Evolutionary conservation across 2,797 vertebrate genomes (phyloP).

Genomic region (Mycteria americana): DNA sequence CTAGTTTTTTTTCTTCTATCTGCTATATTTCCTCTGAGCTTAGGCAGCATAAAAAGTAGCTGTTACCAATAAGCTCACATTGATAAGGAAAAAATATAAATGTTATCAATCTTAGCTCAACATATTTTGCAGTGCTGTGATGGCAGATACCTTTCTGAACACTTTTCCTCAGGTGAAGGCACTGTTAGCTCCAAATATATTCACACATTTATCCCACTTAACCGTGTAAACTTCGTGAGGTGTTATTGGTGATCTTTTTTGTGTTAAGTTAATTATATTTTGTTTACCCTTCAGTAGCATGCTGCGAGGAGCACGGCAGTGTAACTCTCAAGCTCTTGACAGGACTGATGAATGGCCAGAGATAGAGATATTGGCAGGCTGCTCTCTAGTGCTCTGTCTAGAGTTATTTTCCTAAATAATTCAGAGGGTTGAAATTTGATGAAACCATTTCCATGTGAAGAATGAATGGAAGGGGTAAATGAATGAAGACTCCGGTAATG

Average conservation of each 20-base stretch:
- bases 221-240: slow-evolving; percentile 22
- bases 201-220: slow-evolving; percentile 36
- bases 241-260: slow-evolving; percentile 24
- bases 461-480: slow-evolving; percentile 35
- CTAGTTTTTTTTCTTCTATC: not conserved
- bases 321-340: slow-evolving; percentile 27
- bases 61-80: not conserved
- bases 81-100: not conserved
- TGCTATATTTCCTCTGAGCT: not conserved
- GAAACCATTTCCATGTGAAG: slow-evolving; percentile 56
- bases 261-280: slow-evolving; percentile 51
- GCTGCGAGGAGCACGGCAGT: not conserved
- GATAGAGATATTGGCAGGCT: slow-evolving; percentile 66
- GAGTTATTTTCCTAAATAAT: slow-evolving; percentile 66
- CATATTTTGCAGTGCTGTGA: not conserved
- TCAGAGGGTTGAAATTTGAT: slow-evolving; percentile 58
- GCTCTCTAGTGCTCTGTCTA: slow-evolving; percentile 33
- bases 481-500: slow-evolving; percentile 6
- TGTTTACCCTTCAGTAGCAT: slow-evolving; percentile 45
- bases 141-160: not conserved
- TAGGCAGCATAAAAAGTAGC: not conserved
- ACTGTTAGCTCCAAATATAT: not conserved
- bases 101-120: not conserved
- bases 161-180: not conserved
- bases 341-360: slow-evolving; percentile 64